Evolutionary conservation across 2,888 invertebrate genomes (phyloP), one percentile per base, ranked within the genome.

Genomic region (Protophormia terraenovae): DNA sequence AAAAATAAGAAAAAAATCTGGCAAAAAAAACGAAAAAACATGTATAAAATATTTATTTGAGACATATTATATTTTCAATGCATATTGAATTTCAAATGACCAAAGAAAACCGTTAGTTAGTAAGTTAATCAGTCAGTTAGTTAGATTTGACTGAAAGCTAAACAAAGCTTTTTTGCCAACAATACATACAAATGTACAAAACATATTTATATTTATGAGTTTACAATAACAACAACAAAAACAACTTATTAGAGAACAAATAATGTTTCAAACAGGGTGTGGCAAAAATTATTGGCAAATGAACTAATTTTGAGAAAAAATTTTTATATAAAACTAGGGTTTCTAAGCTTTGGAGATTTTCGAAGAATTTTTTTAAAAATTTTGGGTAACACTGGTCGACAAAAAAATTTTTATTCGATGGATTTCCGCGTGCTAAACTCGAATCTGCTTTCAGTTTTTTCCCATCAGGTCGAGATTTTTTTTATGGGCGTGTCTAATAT

Each of bases 1-100:
- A n/a, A 29, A 41, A n/a, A n/a, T n/a, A n/a, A 29, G 12, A 35
- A 50, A 53, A 32, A 50, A 47, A 38, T 16, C 16, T 32, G 10
- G 3, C 29, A 66, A 66, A 29, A 1, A 60, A 16, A 5, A n/a
- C n/a, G 7, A n/a, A n/a, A 27, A 41, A 64, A 10, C 4, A 10
- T 14, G 16, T 2, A 35, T 53, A 19, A 69, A 62, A 45, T 62
- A 27, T 75, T 50, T 19, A 14, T 76, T 53, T 45, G 6, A 50
- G 19, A 8, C 38, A 19, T 8, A 29, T 53, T 64, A 29, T 53
- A 19, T 19, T 76, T 38, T 64, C 14, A 45, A 55, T 55, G 32
- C 53, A 22, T n/a, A 66, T 77, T 55, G 55, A 67, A 67, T 67
- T 35, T 19, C 35, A 78, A 60, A 58, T 66, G 22, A 47, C 58